phyloP scores from a whole-genome alignment of 2,797 vertebrate species.

The Danio choprae region DNA sequence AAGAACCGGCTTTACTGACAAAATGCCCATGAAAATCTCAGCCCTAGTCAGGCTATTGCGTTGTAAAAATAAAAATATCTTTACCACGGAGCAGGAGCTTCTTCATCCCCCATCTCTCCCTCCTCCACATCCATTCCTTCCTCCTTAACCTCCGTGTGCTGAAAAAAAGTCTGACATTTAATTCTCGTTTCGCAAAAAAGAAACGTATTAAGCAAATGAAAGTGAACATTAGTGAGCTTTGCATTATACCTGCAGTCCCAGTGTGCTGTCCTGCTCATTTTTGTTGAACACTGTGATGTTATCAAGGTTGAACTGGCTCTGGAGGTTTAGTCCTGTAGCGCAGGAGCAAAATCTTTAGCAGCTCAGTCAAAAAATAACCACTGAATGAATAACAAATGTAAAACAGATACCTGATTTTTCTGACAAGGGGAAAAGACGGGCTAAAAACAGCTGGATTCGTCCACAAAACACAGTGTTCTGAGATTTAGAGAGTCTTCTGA shows the following conservation, averaged over 20 bases:
- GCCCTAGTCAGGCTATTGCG: neutral
- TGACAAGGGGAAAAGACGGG: constrained; percentile 95
- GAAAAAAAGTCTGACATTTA: constrained; percentile 7
- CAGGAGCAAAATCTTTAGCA: constrained; percentile 29
- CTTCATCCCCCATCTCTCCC: constrained; percentile 99
- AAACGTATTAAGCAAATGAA: neutral
- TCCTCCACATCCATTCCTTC: constrained; percentile 98
- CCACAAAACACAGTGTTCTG: constrained; percentile 99
- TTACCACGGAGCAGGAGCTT: constrained; percentile 91
- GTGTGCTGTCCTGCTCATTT: constrained; percentile 95
- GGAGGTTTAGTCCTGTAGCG: constrained; percentile 90
- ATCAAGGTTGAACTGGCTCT: constrained; percentile 98
- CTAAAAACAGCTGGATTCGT: constrained; percentile 96
- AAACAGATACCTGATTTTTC: constrained; percentile 90
- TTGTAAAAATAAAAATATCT: neutral
- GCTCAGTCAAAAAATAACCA: neutral
- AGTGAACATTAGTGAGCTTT: neutral
- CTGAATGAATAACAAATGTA: neutral
- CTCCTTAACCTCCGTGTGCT: constrained; percentile 92
- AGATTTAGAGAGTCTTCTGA: constrained; percentile 95
- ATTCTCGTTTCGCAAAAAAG: neutral
- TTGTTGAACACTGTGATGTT: constrained; percentile 98
- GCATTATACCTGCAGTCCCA: constrained; percentile 92
- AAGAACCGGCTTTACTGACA: too few species aligned
- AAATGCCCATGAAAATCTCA: too few species aligned